Percentiles rank a stretch among this genome's conserved stretches.
Evolutionary conservation across 2,797 vertebrate species (phyloP).

Genomic region (Sebastes itinus): DNA sequence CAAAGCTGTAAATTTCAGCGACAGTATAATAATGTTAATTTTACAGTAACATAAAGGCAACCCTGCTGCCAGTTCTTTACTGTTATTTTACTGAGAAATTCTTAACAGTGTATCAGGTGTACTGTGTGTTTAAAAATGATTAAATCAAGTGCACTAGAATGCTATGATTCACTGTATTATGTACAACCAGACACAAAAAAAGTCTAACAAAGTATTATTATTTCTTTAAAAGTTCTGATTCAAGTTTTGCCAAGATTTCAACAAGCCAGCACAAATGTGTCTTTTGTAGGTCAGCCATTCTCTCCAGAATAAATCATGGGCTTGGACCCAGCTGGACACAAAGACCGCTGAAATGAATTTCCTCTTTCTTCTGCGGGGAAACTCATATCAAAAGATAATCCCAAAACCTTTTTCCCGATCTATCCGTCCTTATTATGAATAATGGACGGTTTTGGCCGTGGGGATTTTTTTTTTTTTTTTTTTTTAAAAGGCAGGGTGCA

Average conservation of each 20-base stretch:
- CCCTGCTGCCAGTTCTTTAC: too few relatives aligned
- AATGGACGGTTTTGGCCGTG: not conserved
- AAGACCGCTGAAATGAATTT: conserved; percentile 22
- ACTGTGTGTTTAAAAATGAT: too few relatives aligned
- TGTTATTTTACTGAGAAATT: too few relatives aligned
- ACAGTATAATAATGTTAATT: too few relatives aligned
- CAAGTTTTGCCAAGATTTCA: conserved; percentile 2
- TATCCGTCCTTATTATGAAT: not conserved
- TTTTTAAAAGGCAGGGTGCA: not conserved
- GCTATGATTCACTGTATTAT: not conserved
- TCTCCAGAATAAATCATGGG: conserved; percentile 18
- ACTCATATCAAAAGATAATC: conserved; percentile 35
- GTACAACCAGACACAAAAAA: not conserved
- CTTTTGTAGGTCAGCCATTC: conserved; percentile 38
- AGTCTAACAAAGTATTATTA: not conserved
- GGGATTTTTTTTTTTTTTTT: not conserved
- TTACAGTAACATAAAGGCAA: too few relatives aligned
- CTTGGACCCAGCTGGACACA: conserved; percentile 44
- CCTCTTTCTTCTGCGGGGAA: conserved; percentile 6
- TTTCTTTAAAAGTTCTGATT: not conserved
- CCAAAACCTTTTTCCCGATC: not conserved
- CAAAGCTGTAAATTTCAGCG: too few relatives aligned
- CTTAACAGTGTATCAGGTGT: not conserved
- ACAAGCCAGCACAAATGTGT: not conserved
- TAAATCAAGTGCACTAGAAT: not conserved